phyloP scores from a whole-genome alignment of 1,140 invertebrate species.

The Drosophila nasuta region DNA sequence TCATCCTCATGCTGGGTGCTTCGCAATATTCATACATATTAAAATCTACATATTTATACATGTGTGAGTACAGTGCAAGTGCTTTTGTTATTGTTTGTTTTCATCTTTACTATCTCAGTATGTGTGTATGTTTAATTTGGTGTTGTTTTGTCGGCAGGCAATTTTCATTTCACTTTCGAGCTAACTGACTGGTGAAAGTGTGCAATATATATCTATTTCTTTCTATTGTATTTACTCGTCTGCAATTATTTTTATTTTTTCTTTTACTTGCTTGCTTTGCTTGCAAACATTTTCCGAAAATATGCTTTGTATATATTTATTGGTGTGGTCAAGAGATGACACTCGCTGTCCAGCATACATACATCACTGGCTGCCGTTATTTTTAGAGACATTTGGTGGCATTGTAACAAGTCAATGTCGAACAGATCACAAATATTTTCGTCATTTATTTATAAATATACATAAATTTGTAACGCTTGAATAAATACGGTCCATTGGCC shows the following conservation, averaged over 20 bases:
- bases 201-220: slow-evolving; percentile 15
- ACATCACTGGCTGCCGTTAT: slow-evolving; percentile 40
- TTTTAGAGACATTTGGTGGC: slow-evolving; percentile 63
- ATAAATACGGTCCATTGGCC: background rate
- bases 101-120: slow-evolving; percentile 39
- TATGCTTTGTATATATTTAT: slow-evolving; percentile 18
- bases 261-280: background rate
- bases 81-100: slow-evolving; percentile 60
- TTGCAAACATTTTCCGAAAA: slow-evolving; percentile 7
- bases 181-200: slow-evolving; percentile 66
- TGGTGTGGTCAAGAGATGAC: slow-evolving; percentile 30
- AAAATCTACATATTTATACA: background rate
- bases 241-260: slow-evolving; percentile 6
- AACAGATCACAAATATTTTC: slow-evolving; percentile 54
- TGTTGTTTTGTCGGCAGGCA: slow-evolving; percentile 21
- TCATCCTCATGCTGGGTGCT: slow-evolving; percentile 22
- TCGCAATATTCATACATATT: slow-evolving; percentile 10
- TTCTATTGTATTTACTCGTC: background rate
- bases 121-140: background rate
- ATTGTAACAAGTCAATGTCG: slow-evolving; percentile 74
- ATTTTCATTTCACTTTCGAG: slow-evolving; percentile 73
- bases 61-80: background rate
- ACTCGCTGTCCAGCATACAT: slow-evolving; percentile 43
- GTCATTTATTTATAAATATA: slow-evolving; percentile 70
- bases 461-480: slow-evolving; percentile 26